These are phyloP conservation scores for Entomobrya multifasciata DNA, from an alignment of 2,888 invertebrate genomes.

Conservation along the genomic window DNA sequence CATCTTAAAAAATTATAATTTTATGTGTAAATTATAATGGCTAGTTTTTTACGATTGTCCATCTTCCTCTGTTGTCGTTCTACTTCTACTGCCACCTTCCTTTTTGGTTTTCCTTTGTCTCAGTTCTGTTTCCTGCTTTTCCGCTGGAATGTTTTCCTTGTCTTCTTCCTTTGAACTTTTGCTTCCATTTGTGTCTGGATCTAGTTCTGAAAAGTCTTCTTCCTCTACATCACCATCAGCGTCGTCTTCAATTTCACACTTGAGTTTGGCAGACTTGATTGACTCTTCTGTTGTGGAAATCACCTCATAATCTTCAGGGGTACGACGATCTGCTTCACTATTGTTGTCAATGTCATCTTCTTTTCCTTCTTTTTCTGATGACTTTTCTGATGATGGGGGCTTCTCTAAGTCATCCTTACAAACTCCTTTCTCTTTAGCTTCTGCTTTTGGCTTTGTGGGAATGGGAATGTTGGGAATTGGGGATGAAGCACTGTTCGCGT, in stretches of 20 bases:
- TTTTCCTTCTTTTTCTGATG: conserved; percentile 20
- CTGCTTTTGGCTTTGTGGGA: neutral
- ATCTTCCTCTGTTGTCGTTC: neutral
- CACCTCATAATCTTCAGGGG: conserved; percentile 75
- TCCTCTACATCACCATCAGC: conserved; percentile 59
- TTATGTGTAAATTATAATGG: too few species aligned
- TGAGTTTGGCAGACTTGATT: conserved; percentile 20
- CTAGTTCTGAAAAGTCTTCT: conserved; percentile 60
- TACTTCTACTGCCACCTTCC: neutral
- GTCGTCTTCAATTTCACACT: conserved; percentile 33
- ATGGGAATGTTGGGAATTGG: too few species aligned
- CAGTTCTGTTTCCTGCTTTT: conserved; percentile 15
- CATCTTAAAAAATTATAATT: neutral
- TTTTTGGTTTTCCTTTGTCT: conserved; percentile 20
- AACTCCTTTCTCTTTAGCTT: neutral
- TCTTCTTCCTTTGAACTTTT: conserved; percentile 61
- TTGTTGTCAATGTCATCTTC: neutral
- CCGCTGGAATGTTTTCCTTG: conserved; percentile 68
- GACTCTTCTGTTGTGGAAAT: conserved; percentile 48
- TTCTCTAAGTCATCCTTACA: conserved; percentile 10
- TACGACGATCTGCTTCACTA: conserved; percentile 47
- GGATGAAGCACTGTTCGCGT: neutral
- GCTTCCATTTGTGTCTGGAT: conserved; percentile 39
- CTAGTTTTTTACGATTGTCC: conserved; percentile 14
- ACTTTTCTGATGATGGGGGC: neutral